phyloP scores from a whole-genome alignment of 2,888 invertebrate genomes.

The Heliconius hortense region DNA sequence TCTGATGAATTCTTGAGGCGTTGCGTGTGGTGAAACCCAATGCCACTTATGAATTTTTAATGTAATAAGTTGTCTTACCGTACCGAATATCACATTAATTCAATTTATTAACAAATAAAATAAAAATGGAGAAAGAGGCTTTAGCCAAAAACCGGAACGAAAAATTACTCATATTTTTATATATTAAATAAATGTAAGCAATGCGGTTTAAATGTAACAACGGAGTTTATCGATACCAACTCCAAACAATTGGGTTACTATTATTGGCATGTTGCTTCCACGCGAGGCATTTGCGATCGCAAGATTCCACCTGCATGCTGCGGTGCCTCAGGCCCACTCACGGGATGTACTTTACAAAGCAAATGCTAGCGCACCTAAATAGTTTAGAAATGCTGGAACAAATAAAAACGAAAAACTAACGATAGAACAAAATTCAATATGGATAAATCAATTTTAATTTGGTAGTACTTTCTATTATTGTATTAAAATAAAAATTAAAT shows the following conservation, averaged over 20 bases:
- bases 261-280: constrained; percentile 12
- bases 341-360: constrained; percentile 13
- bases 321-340: constrained; percentile 15
- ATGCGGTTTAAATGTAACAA: too few relatives aligned
- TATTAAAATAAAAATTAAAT: too few relatives aligned
- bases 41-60: too few relatives aligned
- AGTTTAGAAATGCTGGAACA: background rate
- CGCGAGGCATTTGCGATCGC: constrained; percentile 9
- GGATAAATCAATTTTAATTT: too few relatives aligned
- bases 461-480: too few relatives aligned
- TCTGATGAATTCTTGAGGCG: background rate
- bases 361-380: background rate
- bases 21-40: background rate
- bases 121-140: too few relatives aligned
- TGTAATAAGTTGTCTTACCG: too few relatives aligned
- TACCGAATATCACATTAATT: too few relatives aligned
- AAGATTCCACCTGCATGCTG: constrained; percentile 19
- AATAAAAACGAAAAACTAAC: too few relatives aligned
- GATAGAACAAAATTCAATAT: too few relatives aligned
- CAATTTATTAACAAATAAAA: too few relatives aligned
- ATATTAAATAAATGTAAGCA: background rate
- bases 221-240: background rate
- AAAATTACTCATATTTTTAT: background rate
- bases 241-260: constrained; percentile 1
- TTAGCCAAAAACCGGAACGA: too few relatives aligned